Conservation (phyloP, 2,888 invertebrate genomes). For the Cataglyphis cursor region DNA sequence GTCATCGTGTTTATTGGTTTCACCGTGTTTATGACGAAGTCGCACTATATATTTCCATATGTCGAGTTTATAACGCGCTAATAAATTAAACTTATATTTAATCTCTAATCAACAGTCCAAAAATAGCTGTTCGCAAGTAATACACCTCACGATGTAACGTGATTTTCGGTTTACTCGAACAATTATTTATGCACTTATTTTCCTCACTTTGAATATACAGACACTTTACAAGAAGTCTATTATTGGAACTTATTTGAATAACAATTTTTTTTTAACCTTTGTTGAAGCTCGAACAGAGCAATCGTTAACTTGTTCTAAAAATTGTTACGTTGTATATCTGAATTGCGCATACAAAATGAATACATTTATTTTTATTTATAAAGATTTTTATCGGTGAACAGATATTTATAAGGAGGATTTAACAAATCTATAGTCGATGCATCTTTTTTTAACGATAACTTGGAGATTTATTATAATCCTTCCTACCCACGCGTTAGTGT, state of each 20-base stretch:
- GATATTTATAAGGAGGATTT: neutral
- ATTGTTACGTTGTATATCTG: neutral
- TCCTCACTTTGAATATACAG: neutral
- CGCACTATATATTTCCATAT: slow-evolving; percentile 40
- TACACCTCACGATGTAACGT: slow-evolving; percentile 4
- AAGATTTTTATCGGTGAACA: neutral
- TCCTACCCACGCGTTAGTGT: neutral
- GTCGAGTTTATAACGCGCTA: slow-evolving; percentile 60
- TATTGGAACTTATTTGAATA: slow-evolving; percentile 3
- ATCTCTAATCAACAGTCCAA: slow-evolving; percentile 55
- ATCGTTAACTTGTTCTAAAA: neutral
- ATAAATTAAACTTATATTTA: slow-evolving; percentile 75
- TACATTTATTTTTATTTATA: slow-evolving; percentile 7
- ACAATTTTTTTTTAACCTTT: slow-evolving; percentile 3
- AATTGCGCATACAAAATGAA: neutral
- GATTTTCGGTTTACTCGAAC: slow-evolving; percentile 65
- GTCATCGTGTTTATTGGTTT: slow-evolving; percentile 33
- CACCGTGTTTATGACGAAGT: slow-evolving; percentile 47
- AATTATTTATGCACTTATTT: slow-evolving; percentile 54
- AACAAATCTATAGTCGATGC: neutral
- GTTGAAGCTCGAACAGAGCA: neutral
- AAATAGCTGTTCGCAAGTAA: slow-evolving; percentile 56
- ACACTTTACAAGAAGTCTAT: neutral
- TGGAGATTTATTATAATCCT: neutral
- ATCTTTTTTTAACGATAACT: neutral